Base-by-base conservation (phyloP, 2,888 invertebrate genomes). In the Andrena marginata region DNA sequence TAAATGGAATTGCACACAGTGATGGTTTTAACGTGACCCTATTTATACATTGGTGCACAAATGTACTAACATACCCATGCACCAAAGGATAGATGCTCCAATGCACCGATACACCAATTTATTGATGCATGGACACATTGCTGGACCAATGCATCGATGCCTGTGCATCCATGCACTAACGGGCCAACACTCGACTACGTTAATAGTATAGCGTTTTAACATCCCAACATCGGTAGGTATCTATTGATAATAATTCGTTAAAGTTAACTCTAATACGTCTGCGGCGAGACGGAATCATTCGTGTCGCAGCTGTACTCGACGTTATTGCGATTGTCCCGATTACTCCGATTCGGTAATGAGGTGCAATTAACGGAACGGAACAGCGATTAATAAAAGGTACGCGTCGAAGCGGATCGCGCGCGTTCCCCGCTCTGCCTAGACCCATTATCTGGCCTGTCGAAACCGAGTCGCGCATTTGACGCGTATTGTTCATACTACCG, bases 301-400 rank as follows among this genome's bases (percentile, higher is more conserved):
- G 31, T 8, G 42, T n/a, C 23, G 54, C 48, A 48, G 49, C 42
- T 31, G 56, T 56, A 42, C 23, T 56, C 26, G 51, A 64, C 71
- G 81, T 23, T 60, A 49, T 31, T 60, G 8, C 49, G 67, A 70
- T 82, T 68, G 68, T 80, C 76, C 59, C 76, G 60, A 67, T 69
- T 71, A 48, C 31, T 13, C 48, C 33, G 60, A 65, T 65, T 26
- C 68, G 31, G 64, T 82, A 85, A 85, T 73, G 70, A 71, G 23
- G 59, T 69, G 81, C 75, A 87, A 88, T 88, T 89, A 88, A 85
- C 87, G 80, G 87, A 87, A 86, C 72, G 71, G 75, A 68, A 79
- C 63, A 76, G 35, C 69, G 85, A 89, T 86, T 89, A 85, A 86
- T 87, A 87, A 88, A 88, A 85, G 78, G 87, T 33, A 73, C 48